Conservation (phyloP, 2,888 invertebrate genomes). For the Apodemia mormo region DNA sequence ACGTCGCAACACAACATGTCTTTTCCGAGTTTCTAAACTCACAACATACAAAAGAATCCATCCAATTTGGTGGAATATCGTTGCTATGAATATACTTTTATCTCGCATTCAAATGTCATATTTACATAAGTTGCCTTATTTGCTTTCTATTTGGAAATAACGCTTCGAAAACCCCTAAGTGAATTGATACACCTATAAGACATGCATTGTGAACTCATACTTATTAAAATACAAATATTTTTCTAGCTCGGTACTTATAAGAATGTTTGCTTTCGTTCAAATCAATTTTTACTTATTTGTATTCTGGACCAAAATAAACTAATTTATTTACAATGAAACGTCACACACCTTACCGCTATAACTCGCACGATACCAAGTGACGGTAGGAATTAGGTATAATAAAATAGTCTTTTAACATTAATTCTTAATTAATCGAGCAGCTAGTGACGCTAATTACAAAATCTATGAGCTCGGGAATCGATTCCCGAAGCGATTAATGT, state of each 20-base stretch:
- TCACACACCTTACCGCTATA: no score
- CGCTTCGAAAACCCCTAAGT: conserved; percentile 51
- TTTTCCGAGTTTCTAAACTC: conserved; percentile 24
- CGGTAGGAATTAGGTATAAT: no score
- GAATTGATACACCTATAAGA: conserved; percentile 37
- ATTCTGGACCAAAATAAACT: not conserved
- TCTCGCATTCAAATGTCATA: conserved; percentile 41
- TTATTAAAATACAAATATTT: conserved; percentile 27
- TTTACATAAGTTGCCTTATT: conserved; percentile 59
- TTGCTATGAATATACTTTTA: conserved; percentile 45
- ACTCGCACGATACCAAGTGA: no score
- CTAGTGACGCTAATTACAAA: no score
- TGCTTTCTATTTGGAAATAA: conserved; percentile 59
- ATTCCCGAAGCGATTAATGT: no score
- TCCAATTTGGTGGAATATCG: conserved; percentile 50
- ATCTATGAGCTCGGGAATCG: no score
- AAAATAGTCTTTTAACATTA: no score
- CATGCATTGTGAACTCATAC: conserved; percentile 16
- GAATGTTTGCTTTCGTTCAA: not conserved
- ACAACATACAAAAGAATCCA: conserved; percentile 47
- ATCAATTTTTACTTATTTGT: not conserved
- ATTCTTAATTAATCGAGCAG: no score
- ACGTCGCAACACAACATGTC: conserved; percentile 28
- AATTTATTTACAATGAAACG: no score
- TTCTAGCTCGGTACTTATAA: conserved; percentile 26